Percentiles rank a stretch among this genome's conserved stretches.
Evolutionary conservation across 2,113 vertebrate species (phyloP).

Genomic region (Heterotis niloticus): DNA sequence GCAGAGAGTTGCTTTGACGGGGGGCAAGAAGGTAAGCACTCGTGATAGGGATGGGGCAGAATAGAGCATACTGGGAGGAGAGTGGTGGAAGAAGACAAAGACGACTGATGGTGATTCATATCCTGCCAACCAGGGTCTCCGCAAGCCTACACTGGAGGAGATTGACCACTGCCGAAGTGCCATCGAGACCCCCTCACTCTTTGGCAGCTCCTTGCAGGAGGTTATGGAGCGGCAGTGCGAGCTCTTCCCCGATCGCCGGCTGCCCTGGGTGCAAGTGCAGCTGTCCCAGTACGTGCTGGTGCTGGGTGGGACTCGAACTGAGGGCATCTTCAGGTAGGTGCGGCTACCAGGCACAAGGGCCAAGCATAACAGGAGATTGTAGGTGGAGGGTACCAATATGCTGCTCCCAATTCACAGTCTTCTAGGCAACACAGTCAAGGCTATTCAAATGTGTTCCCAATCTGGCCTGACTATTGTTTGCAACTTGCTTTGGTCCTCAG

Average conservation of each 20-base stretch:
- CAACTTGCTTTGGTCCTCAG: slow-evolving; percentile 47
- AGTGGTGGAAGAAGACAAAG: not conserved
- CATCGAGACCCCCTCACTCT: slow-evolving; percentile 79
- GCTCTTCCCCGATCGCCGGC: slow-evolving; percentile 72
- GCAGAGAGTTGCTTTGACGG: slow-evolving; percentile 78
- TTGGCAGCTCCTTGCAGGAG: slow-evolving; percentile 81
- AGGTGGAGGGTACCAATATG: not conserved
- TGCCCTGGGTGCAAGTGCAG: slow-evolving; percentile 88
- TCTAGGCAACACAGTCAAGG: too few relatives aligned
- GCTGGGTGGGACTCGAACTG: slow-evolving; percentile 77
- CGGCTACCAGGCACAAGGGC: not conserved
- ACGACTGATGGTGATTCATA: not conserved
- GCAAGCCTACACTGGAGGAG: slow-evolving; percentile 82
- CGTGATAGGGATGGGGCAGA: not conserved
- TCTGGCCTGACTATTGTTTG: not conserved
- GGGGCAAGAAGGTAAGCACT: slow-evolving; percentile 80
- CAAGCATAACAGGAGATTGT: not conserved
- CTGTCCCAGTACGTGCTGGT: slow-evolving; percentile 80
- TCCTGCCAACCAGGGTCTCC: slow-evolving; percentile 67
- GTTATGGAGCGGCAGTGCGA: slow-evolving; percentile 82
- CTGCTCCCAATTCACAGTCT: too few relatives aligned
- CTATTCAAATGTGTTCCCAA: too few relatives aligned
- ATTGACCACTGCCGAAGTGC: slow-evolving; percentile 75
- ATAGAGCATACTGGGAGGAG: not conserved
- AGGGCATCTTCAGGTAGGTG: slow-evolving; percentile 86